Percentiles rank a stretch among this genome's conserved stretches.
These are phyloP conservation scores for Hyles lineata DNA, from an alignment of 2,888 invertebrate genomes.

Conservation along the genomic window DNA sequence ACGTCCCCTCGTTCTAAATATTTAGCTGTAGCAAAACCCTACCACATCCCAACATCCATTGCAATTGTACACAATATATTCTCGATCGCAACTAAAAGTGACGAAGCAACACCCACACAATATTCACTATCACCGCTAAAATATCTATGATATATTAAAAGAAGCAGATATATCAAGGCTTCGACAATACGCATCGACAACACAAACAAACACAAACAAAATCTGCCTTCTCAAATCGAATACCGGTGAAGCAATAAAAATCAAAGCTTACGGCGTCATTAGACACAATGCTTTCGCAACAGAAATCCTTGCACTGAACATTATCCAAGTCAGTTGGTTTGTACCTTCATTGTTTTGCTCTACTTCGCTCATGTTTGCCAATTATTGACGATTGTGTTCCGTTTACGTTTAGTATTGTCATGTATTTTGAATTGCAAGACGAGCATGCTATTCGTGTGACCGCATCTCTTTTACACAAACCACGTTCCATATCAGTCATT, in stretches of 20 bases:
- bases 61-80: too few relatives aligned
- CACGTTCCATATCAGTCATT: too few relatives aligned
- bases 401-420: neutral
- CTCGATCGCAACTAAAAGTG: too few relatives aligned
- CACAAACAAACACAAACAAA: neutral
- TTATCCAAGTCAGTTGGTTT: constrained; percentile 10
- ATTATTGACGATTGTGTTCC: neutral
- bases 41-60: too few relatives aligned
- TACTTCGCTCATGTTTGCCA: neutral
- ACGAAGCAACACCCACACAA: too few relatives aligned
- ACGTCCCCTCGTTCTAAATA: too few relatives aligned
- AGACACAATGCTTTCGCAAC: constrained; percentile 14
- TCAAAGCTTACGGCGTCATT: constrained; percentile 23
- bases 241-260: constrained; percentile 21
- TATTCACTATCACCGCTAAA: neutral
- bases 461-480: too few relatives aligned
- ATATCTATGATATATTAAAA: too few relatives aligned
- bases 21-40: too few relatives aligned
- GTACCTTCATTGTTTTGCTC: constrained; percentile 8
- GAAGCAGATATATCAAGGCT: too few relatives aligned
- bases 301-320: constrained; percentile 22
- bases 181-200: neutral
- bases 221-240: constrained; percentile 16
- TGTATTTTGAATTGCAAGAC: neutral
- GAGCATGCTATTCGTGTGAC: too few relatives aligned